Percentiles rank a stretch among this genome's conserved stretches.
Conservation (phyloP, 2,113 vertebrate genomes). For the Pseudopodoces humilis region DNA sequence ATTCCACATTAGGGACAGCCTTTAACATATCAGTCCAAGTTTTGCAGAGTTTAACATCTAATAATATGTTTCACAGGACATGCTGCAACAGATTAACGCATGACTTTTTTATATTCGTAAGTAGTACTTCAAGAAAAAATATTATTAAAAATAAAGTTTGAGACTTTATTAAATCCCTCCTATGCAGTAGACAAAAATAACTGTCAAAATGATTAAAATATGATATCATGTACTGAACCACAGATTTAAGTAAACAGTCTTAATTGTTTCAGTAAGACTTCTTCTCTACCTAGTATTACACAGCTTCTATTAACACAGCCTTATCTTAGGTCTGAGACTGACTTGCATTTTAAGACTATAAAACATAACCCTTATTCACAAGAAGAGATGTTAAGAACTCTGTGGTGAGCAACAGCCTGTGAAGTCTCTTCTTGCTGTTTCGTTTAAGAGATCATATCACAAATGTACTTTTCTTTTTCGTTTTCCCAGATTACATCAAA, state of each 20-base stretch:
- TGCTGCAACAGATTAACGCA: neutral
- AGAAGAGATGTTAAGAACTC: neutral
- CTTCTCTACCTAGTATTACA: neutral
- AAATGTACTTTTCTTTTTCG: neutral
- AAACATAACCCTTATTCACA: neutral
- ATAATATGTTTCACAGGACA: neutral
- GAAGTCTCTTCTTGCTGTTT: neutral
- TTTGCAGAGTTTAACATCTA: neutral
- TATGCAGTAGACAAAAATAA: neutral
- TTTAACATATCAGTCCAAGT: neutral
- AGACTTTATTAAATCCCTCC: neutral
- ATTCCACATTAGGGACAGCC: neutral
- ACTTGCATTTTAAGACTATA: neutral
- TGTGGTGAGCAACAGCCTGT: neutral
- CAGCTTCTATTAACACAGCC: neutral
- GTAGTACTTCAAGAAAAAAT: neutral
- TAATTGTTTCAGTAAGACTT: neutral
- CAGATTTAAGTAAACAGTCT: neutral
- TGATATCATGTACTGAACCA: neutral
- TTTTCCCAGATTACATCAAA: neutral
- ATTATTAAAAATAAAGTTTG: neutral
- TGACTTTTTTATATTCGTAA: neutral
- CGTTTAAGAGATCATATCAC: neutral
- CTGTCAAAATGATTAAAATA: neutral
- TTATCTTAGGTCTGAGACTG: neutral